These are phyloP conservation scores for Pammene aurita DNA, from an alignment of 2,888 invertebrate species.

Conservation along the genomic window DNA sequence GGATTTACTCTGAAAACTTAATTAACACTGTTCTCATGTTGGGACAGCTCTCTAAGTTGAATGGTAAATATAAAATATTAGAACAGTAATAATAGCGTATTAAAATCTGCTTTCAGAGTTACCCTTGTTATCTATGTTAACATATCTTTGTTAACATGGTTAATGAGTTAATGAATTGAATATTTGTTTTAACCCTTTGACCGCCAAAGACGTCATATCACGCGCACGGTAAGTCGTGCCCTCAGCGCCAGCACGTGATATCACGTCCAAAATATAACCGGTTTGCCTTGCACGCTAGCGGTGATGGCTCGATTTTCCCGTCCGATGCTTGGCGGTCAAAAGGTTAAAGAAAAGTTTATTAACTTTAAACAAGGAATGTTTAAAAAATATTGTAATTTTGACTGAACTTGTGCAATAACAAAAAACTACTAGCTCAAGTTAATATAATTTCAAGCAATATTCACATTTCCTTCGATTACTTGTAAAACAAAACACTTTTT, in stretches of 20 bases:
- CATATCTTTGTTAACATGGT: conserved; percentile 16
- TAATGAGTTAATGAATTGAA: conserved; percentile 12
- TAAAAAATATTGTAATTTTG: conserved; percentile 6
- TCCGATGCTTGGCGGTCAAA: too few relatives aligned
- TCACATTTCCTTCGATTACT: not conserved
- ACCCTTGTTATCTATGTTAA: conserved; percentile 24
- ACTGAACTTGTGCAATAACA: conserved; percentile 40
- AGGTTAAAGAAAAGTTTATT: conserved; percentile 4
- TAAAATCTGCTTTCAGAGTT: conserved; percentile 16
- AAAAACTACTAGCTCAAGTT: conserved; percentile 14
- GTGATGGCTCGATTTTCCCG: too few relatives aligned
- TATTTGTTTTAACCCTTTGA: conserved; percentile 13
- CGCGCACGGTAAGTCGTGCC: too few relatives aligned
- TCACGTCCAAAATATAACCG: too few relatives aligned
- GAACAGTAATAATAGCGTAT: conserved; percentile 16
- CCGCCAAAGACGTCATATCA: too few relatives aligned
- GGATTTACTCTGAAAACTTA: conserved; percentile 78
- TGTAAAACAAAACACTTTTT: not conserved
- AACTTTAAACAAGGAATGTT: conserved; percentile 20
- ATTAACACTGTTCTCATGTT: conserved; percentile 80
- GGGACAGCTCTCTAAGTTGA: conserved; percentile 73
- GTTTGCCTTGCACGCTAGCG: too few relatives aligned
- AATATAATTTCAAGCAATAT: not conserved
- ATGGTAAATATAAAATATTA: conserved; percentile 72
- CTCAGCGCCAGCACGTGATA: too few relatives aligned